Evolutionary conservation across 92 coral and sea anemone species (phyloP), one percentile per base, ranked within the genome.

Genomic region (Palythoa grandis): DNA sequence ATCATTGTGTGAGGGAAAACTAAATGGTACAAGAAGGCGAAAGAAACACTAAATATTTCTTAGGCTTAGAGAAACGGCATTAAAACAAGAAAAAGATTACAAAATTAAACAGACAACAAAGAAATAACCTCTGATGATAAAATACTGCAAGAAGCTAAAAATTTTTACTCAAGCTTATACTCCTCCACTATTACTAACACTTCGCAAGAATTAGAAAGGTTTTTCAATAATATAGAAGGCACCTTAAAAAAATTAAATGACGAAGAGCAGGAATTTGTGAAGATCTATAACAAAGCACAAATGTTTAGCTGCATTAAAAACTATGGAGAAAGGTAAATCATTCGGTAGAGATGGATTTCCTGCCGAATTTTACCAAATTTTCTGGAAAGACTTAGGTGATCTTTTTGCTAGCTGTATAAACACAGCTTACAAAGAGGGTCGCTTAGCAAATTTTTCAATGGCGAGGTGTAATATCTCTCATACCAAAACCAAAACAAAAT

Each of bases 261-360:
- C 35, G 25, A 43, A 48, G 16, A 75, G 5, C 79, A 52, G 39
- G 57, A 75, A 15, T 20, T 23, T 75, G 79, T 20, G 60, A 75
- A 75, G 63, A 50, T 8, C 7, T 56, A n/a, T 76, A 3, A 20
- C 84, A 23, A 23, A 29, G 13, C 57, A 65, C 14, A 78, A 86
- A 77, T 86, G 85, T 52, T 23, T 52, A 13, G 70, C 67, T 7
- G 84, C 61, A 25, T 14, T 48, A 47, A 48, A 75, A 75, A 75
- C 39, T 7, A 70, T 79, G 86, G 47, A 75, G 25, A 67, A 54
- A 43, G 86, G 90, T 15, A 87, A 79, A 78, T 68, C 79, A 12
- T 73, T 86, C 13, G 85, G 86, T 11, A 66, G 68, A 12, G 89
- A 87, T 68, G 74, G 74, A 6, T 72, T 79, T n/a, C 86, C 85